phyloP scores from a whole-genome alignment of 2,113 vertebrate genomes.

The Craseonycteris thonglongyai region DNA sequence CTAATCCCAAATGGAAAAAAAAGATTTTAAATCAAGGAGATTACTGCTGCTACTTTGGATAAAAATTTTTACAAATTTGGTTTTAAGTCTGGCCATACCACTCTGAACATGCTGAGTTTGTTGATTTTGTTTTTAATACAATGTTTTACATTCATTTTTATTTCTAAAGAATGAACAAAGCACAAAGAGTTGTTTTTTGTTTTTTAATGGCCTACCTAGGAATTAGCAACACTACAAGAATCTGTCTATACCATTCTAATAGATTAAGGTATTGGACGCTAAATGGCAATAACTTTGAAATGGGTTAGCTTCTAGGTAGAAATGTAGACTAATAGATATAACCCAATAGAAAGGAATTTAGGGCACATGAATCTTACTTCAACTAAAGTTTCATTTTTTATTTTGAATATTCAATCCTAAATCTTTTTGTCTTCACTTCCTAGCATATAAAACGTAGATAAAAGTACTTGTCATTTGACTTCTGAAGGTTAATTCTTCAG shows the following conservation, averaged over 20 bases:
- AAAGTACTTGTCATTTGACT: conserved; percentile 6
- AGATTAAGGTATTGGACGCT: neutral
- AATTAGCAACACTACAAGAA: neutral
- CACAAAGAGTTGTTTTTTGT: conserved; percentile 41
- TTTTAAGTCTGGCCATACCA: too few species aligned
- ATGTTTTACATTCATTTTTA: conserved; percentile 33
- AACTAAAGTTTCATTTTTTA: conserved; percentile 19
- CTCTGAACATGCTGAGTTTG: too few species aligned
- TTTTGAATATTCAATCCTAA: conserved; percentile 23
- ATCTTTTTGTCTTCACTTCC: conserved; percentile 18
- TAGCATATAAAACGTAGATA: conserved; percentile 7
- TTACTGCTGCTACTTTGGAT: conserved; percentile 29
- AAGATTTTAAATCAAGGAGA: conserved; percentile 31
- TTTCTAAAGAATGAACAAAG: conserved; percentile 44
- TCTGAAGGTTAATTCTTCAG: conserved; percentile 7
- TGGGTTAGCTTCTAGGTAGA: neutral
- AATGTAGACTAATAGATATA: neutral
- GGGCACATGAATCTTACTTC: neutral
- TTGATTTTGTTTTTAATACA: conserved; percentile 38
- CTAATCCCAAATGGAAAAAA: conserved; percentile 42
- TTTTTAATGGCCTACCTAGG: neutral
- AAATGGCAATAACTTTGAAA: conserved; percentile 12
- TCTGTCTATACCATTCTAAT: neutral
- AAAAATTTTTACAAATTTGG: neutral
- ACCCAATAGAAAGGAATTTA: conserved; percentile 13